Base-by-base conservation (phyloP, 1,140 invertebrate species). In the Apis cerana region DNA sequence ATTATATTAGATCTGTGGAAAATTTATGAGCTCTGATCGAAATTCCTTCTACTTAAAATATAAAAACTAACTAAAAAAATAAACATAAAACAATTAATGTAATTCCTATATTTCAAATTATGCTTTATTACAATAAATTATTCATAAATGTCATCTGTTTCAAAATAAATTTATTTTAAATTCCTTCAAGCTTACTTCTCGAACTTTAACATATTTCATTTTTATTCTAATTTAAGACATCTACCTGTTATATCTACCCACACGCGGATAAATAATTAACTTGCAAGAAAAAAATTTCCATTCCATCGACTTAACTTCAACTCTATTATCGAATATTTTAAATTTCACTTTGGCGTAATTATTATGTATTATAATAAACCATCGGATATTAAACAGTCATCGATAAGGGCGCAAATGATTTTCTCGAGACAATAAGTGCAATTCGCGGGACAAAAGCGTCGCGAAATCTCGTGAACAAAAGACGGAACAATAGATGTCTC, bases 401-500 rank as follows among this genome's bases (percentile, higher is more conserved):
- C 23, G 50, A 48, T 75, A 33, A 75, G 64, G 27, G 74, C 52
- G 70, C 52, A 80, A 69, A 74, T 23, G 56, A 56, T 69, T 52
- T 61, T n/a, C 43, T 11, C 33, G n/a, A 69, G 59, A 86, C 84
- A 82, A 82, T 85, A 65, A 72, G 52, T 61, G 75, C 67, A 83
- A 80, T 86, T 80, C 33, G 65, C 64, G 54, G 27, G n/a, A 83
- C 59, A 87, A 80, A 79, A 83, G 62, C 61, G 33, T 52, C 56
- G 59, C 56, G 71, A 75, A 74, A 56, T 76, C 67, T 86, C 80
- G 62, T 12, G 68, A 52, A 72, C 65, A 79, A 86, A 75, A 48
- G 58, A 52, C 61, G 56, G 56, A n/a, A 87, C 84, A 87, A 86
- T 83, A 43, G 50, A 56, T 13, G 67, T 83, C 67, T 76, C 82